Evolutionary conservation across 1,140 invertebrate species (phyloP).

Genomic region (Drosophila bocki): DNA sequence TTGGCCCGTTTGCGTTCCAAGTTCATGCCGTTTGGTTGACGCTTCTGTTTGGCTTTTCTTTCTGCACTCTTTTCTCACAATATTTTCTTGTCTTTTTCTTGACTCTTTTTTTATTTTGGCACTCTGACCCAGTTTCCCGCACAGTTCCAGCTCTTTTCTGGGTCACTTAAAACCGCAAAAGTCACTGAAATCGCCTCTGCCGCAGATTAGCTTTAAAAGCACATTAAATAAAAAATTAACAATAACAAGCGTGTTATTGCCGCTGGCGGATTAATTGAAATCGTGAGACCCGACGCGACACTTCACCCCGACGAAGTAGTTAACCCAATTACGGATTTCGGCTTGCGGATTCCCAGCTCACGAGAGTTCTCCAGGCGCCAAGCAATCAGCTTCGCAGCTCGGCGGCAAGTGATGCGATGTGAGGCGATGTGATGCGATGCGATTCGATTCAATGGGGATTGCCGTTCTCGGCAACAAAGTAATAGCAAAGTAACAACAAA

Average conservation of each 20-base stretch:
- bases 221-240: conserved; percentile 8
- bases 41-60: conserved; percentile 4
- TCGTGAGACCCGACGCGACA: conserved; percentile 24
- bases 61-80: neutral
- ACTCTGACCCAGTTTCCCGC: conserved; percentile 63
- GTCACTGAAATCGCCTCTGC: conserved; percentile 9
- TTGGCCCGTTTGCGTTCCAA: conserved; percentile 18
- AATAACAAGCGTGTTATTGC: conserved; percentile 43
- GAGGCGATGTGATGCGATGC: conserved; percentile 11
- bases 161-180: conserved; percentile 45
- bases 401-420: conserved; percentile 72
- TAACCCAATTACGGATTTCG: conserved; percentile 16
- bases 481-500: conserved; percentile 27
- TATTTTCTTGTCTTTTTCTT: neutral
- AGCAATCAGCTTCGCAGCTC: conserved; percentile 66
- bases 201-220: conserved; percentile 28
- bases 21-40: conserved; percentile 55
- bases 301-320: conserved; percentile 13
- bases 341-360: neutral
- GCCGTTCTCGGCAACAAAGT: conserved; percentile 34
- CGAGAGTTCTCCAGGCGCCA: conserved; percentile 23
- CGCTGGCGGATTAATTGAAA: conserved; percentile 42
- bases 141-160: conserved; percentile 43
- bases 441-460: conserved; percentile 60
- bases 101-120: conserved; percentile 14